These are phyloP conservation scores for Germaria angustata DNA, from an alignment of 2,888 invertebrate species.

Conservation along the genomic window DNA sequence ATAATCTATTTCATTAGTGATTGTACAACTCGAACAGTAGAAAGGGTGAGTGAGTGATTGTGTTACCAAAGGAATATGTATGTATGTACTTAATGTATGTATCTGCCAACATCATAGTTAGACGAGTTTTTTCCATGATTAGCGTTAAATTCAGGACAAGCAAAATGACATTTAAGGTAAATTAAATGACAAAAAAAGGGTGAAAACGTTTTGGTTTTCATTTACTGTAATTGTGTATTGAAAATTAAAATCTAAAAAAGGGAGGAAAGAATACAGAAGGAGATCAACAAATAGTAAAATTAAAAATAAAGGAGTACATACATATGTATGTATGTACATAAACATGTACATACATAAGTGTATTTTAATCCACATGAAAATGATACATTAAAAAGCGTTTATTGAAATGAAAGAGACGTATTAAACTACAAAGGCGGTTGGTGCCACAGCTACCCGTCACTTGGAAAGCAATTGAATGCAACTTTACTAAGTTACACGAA, in stretches of 20 bases:
- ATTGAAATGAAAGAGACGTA: no score
- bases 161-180: slow-evolving; percentile 7
- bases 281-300: background rate
- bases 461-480: no score
- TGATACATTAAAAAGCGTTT: background rate
- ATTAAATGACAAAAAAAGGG: slow-evolving; percentile 37
- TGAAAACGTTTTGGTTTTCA: slow-evolving; percentile 38
- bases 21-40: background rate
- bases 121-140: background rate
- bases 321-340: background rate
- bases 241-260: background rate
- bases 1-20: background rate
- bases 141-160: slow-evolving; percentile 9
- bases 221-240: slow-evolving; percentile 1
- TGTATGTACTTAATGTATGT: no score
- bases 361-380: background rate
- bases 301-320: background rate
- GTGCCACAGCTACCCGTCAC: no score
- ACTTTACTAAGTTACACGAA: no score
- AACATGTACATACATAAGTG: background rate
- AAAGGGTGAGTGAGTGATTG: background rate
- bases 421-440: no score
- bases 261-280: background rate
- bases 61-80: background rate
- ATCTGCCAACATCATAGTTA: background rate